A percentile compares a stretch with the other conserved stretches of the same genome.
Evolutionary conservation across 2,888 invertebrate species (phyloP).

Genomic region (Malthinus seriepunctatus): DNA sequence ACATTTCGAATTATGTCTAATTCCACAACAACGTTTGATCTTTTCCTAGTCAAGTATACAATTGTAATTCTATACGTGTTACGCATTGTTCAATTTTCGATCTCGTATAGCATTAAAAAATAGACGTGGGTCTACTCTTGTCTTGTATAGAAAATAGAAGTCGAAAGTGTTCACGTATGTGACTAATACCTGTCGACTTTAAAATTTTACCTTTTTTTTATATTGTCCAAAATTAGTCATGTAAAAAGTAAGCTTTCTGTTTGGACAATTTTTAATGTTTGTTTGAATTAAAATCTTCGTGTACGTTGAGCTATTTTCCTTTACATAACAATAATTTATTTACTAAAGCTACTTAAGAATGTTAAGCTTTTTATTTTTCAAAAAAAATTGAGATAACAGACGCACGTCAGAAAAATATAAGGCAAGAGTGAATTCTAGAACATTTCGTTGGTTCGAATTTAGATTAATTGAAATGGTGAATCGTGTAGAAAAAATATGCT

Average conservation of each 20-base stretch:
- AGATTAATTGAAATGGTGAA: conserved; percentile 1
- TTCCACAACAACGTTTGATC: conserved; percentile 24
- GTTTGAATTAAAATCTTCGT: conserved; percentile 1
- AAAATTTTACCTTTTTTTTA: conserved; percentile 17
- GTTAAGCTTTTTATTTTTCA: too few relatives aligned
- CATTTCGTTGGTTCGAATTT: not conserved
- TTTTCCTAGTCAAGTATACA: conserved; percentile 32
- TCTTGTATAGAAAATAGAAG: too few relatives aligned
- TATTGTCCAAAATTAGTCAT: conserved; percentile 17
- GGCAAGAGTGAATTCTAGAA: too few relatives aligned
- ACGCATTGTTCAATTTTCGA: conserved; percentile 35
- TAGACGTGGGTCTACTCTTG: conserved; percentile 46
- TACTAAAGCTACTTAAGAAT: too few relatives aligned
- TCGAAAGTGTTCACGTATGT: conserved; percentile 47
- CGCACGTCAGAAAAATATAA: too few relatives aligned
- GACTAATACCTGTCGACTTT: conserved; percentile 51
- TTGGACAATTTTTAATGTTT: conserved; percentile 2
- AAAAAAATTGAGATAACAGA: too few relatives aligned
- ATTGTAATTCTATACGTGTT: conserved; percentile 46
- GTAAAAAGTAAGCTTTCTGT: conserved; percentile 10
- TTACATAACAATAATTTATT: too few relatives aligned
- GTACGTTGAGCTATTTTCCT: not conserved
- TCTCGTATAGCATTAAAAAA: conserved; percentile 11
- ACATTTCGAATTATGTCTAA: conserved; percentile 31
- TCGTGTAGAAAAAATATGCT: conserved; percentile 7